Evolutionary conservation across 2,797 vertebrate species (phyloP), one percentile per base, ranked within the genome.

Genomic region (Peromyscus attwateri): DNA sequence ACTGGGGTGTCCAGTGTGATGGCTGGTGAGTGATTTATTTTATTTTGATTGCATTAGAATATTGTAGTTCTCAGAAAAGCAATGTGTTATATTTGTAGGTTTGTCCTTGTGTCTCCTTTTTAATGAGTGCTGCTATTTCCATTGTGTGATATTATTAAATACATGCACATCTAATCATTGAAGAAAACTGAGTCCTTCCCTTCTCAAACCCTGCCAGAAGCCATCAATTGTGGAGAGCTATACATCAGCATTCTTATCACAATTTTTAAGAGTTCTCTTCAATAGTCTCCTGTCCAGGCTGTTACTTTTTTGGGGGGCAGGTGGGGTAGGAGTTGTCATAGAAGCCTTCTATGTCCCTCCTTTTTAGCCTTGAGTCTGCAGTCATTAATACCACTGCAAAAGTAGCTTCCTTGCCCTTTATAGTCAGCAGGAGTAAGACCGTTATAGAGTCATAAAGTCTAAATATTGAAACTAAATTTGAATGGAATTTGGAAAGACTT

Each of bases 391-490:
- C 37, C 37, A 43, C 11, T 25, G 37, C 71, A 75, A 75, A 70
- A 75, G 11, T 25, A 73, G 23, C 37, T 43, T 43, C 23, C 21
- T 40, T 73, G 10, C 9, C 19, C 37, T 75, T 75, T 75, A 13
- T 6, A 68, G 13, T 27, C 71, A 43, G 21, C 23, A 43, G 5
- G 11, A 25, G 0, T 37, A 40, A 6, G 71, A 43, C 71, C 13
- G 12, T 75, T 27, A 13, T 13, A 88, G 87, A 83, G 40, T 82
- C 83, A 40, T 31, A 75, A 84, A 8, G 27, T 64, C n/a, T 43
- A 57, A 79, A 77, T 64, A 29, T 43, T 82, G 17, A 95, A 95
- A 89, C n/a, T n/a, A 93, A 93, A 87, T 64, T 95, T 37, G 5
- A 73, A 25, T 70, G 92, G 88, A 40, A 49, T 52, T 89, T 64